Base-by-base conservation (phyloP, 2,888 invertebrate genomes). In the Diaprepes abbreviatus region DNA sequence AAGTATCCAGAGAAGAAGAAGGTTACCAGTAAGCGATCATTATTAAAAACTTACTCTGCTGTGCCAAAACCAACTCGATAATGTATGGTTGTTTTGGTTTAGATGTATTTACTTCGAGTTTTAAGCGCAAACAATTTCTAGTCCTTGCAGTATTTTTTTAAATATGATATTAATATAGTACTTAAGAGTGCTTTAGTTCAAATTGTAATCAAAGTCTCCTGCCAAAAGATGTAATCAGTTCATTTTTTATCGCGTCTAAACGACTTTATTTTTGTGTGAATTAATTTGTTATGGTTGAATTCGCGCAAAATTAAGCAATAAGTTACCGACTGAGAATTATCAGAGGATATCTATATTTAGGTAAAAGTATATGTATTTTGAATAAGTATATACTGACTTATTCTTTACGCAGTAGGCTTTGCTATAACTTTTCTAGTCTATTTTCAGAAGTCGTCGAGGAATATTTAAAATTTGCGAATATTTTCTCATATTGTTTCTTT, bases 1-100 rank as follows among this genome's bases (percentile, higher is more conserved):
- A 83, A 81, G 64, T 84, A 84, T 69, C 78, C 81, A 0, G 81
- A 81, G 48, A 80, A 79, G 58, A 79, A 77, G 63, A 78, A 76
- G 65, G 66, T 73, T 0, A 68, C 70, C 45, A 75, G 75, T 43
- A 78, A 78, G 69, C 71, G 75, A 7, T 76, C 76, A 9, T 66
- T 78, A 57, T 73, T 77, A 45, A 77, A 77, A 70, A 70, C 74
- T 35, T 76, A 77, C 50, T 76, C 76, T 2, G 76, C 76, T n/a
- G 76, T 76, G 52, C 77, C 79, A 66, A 77, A 78, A 48, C 71
- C 67, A 14, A 66, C 66, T n/a, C 62, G 71, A 71, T 71, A 71
- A 64, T 65, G 33, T 38, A 24, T 19, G 17, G 36, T 35, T 19
- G 31, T 38, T 43, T 59, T 31, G 24, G 36, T 14, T 43, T 38